Evolutionary conservation across 2,113 vertebrate species (phyloP).

Genomic region (Pyxicephalus adspersus): DNA sequence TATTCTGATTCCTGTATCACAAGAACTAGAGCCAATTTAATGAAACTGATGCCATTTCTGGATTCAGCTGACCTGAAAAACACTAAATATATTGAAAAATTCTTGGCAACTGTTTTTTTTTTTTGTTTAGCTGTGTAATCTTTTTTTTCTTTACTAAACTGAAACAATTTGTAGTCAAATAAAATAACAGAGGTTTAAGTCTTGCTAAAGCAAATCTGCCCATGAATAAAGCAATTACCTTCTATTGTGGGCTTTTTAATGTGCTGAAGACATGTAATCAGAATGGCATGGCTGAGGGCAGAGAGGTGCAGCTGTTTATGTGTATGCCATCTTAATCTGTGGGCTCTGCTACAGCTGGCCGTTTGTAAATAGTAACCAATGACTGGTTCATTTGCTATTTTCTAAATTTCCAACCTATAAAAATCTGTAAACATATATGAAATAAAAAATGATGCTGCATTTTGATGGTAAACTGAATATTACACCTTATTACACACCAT

Average conservation of each 20-base stretch:
- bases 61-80: no score
- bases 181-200: slow-evolving; percentile 37
- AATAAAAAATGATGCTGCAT: no score
- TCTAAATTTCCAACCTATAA: not conserved
- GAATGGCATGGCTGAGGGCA: slow-evolving; percentile 14
- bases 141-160: not conserved
- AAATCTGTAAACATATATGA: no score
- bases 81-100: no score
- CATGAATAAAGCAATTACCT: slow-evolving; percentile 56
- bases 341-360: slow-evolving; percentile 10
- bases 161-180: not conserved
- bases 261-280: slow-evolving; percentile 55
- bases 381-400: not conserved
- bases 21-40: no score
- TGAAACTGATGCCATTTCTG: no score
- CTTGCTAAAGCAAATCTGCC: slow-evolving; percentile 41
- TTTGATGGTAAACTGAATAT: no score
- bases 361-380: slow-evolving; percentile 11
- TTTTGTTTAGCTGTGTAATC: no score
- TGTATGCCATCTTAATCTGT: slow-evolving; percentile 10
- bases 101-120: no score
- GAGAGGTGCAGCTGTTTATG: slow-evolving; percentile 34
- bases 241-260: slow-evolving; percentile 49
- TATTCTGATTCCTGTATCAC: no score
- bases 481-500: no score